Evolutionary conservation across 2,888 invertebrate species (phyloP), one percentile per base, ranked within the genome.

Genomic region (Stenoptilia bipunctidactyla): DNA sequence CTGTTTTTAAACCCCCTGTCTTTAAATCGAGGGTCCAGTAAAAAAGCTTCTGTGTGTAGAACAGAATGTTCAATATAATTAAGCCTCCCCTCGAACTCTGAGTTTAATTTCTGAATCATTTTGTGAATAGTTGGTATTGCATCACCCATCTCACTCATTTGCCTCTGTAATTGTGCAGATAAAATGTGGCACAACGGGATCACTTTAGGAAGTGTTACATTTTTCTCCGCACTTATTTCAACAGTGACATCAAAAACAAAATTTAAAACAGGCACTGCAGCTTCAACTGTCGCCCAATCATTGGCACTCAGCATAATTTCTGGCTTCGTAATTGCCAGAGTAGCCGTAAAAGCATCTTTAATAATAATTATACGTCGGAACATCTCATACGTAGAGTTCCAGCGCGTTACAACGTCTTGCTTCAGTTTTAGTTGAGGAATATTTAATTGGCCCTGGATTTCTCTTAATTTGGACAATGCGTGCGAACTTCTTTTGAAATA

Each of bases 11-110:
- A 45, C 8, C 37, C 42, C 25, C 27, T 39, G 13, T 13, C 8
- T 42, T 39, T 43, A 34, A 45, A 46, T 25, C 45, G 14, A 1
- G 45, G 43, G 27, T 46, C 45, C 27, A 46, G 33, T 15, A 46
- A 39, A 2, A 41, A 42, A 34, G 34, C n/a, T 13, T 42, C 45
- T 4, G 40, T 38, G 15, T 40, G 37, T n/a, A 43, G 15, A 33
- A 27, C 20, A 34, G 38, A 39, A 13, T 13, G 27, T 34, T 45
- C 45, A 14, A 43, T 34, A n/a, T 40, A 25, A 13, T 14, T n/a
- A 38, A 45, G 40, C 5, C n/a, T n/a, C n/a, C n/a, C n/a, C n/a
- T n/a, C 43, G 37, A 20, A 5, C 3, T 5, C 20, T 20, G 4
- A 20, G 20, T 20, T 20, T 20, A 5, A 20, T 20, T 20, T 20